Evolutionary conservation across 30 jellyfish, hydroid and myxozoan genomes (phyloP).

Genomic region (Nemopilema nomurai): DNA sequence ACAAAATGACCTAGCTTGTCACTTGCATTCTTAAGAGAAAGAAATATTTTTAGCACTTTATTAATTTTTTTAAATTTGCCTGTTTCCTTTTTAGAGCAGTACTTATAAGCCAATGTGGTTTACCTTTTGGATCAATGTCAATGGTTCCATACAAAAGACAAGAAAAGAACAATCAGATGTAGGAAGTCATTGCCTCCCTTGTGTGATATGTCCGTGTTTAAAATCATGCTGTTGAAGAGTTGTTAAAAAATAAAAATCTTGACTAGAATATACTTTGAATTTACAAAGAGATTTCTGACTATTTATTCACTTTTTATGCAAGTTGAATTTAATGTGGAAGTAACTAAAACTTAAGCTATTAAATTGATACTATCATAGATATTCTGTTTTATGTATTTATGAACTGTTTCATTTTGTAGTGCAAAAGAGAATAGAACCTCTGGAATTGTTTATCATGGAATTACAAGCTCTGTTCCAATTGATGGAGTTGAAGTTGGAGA

Average conservation of each 20-base stretch:
- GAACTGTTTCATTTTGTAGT: neutral
- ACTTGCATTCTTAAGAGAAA: too few relatives aligned
- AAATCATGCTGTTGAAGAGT: too few relatives aligned
- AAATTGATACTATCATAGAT: neutral
- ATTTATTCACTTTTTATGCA: neutral
- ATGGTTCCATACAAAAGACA: constrained; percentile 71
- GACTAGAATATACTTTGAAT: too few relatives aligned
- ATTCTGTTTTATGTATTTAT: neutral
- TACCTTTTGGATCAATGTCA: constrained; percentile 67
- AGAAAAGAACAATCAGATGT: constrained; percentile 11
- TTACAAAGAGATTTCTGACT: too few relatives aligned
- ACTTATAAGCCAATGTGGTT: constrained; percentile 47
- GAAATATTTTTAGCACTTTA: too few relatives aligned
- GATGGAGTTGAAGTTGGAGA: constrained; percentile 80
- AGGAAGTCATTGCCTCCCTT: neutral
- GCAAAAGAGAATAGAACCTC: constrained; percentile 34
- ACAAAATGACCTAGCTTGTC: too few relatives aligned
- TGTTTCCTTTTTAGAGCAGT: constrained; percentile 45
- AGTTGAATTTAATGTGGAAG: neutral
- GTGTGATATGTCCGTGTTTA: too few relatives aligned
- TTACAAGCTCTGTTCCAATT: constrained; percentile 28
- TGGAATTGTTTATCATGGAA: constrained; percentile 9
- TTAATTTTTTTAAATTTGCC: too few relatives aligned
- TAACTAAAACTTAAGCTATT: neutral
- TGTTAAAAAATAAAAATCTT: too few relatives aligned